A percentile compares a stretch with the other conserved stretches of the same genome.
Evolutionary conservation across 2,113 vertebrate genomes (phyloP).

Genomic region (Agelaius phoeniceus): DNA sequence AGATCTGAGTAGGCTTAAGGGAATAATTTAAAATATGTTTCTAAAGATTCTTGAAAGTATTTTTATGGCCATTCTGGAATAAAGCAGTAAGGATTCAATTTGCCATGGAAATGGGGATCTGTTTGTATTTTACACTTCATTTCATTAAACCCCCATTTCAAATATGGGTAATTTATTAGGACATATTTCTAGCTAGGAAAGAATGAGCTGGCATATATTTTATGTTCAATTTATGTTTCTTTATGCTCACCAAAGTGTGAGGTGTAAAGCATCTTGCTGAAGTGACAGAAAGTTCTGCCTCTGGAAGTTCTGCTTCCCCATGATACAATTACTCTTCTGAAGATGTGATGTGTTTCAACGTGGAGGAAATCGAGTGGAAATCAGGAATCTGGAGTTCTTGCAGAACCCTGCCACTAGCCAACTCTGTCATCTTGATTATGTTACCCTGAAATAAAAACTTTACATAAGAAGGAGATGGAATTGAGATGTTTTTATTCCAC

Average conservation of each 20-base stretch:
- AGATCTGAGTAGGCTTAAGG: slow-evolving; percentile 21
- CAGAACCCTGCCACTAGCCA: background rate
- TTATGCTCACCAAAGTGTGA: background rate
- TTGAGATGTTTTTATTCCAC: background rate
- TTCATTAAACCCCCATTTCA: background rate
- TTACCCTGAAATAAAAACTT: background rate
- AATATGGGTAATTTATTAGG: background rate
- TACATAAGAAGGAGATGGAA: background rate
- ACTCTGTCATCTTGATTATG: background rate
- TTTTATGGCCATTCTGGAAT: background rate
- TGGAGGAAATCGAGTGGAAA: background rate
- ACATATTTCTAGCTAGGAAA: background rate
- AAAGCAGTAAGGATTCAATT: background rate
- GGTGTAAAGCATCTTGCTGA: background rate
- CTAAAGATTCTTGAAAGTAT: background rate
- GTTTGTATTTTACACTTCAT: background rate
- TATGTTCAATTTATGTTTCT: background rate
- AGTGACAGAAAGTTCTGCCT: background rate
- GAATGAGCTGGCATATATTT: background rate
- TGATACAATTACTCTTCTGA: background rate
- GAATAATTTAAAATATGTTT: slow-evolving; percentile 35
- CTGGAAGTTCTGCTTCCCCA: background rate
- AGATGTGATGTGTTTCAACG: background rate
- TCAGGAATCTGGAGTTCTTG: background rate
- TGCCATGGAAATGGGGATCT: background rate